Percentiles rank a stretch among this genome's conserved stretches.
Conservation (phyloP, 2,113 vertebrate species). For the Microcebus tavaratra region DNA sequence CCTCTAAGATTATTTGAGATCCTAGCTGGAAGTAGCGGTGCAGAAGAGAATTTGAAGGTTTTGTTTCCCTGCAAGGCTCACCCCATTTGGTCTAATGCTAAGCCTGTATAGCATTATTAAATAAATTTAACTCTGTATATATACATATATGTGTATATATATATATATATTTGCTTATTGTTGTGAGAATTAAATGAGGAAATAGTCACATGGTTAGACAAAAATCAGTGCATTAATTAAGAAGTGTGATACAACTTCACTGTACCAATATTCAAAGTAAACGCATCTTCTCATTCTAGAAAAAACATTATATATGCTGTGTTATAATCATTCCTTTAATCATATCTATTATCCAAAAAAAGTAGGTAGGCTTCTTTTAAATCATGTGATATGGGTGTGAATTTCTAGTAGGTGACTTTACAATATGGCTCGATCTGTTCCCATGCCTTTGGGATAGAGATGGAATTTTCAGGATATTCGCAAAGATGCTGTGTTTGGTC, state of each 20-base stretch:
- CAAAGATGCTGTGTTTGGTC: not conserved
- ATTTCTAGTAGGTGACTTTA: not conserved
- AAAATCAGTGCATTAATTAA: not conserved
- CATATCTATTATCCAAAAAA: not conserved
- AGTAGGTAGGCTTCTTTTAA: not conserved
- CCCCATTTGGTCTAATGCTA: not conserved
- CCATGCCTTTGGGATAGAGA: not conserved
- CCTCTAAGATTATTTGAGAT: not conserved
- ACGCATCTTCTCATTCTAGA: not conserved
- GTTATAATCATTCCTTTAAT: not conserved
- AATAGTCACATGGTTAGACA: not conserved
- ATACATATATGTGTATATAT: no score
- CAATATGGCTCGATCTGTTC: not conserved
- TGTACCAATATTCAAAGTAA: not conserved
- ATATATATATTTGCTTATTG: not conserved
- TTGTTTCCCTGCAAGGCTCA: not conserved
- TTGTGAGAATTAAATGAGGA: not conserved
- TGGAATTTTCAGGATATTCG: not conserved
- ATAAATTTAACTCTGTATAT: not conserved
- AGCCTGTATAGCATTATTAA: not conserved
- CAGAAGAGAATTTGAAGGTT: not conserved
- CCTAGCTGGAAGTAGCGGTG: not conserved
- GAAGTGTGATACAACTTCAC: rapidly evolving
- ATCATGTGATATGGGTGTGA: not conserved
- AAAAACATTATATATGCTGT: not conserved